These are phyloP conservation scores for Ammodytes dubius DNA, from an alignment of 2,113 vertebrate species.

Conservation along the genomic window DNA sequence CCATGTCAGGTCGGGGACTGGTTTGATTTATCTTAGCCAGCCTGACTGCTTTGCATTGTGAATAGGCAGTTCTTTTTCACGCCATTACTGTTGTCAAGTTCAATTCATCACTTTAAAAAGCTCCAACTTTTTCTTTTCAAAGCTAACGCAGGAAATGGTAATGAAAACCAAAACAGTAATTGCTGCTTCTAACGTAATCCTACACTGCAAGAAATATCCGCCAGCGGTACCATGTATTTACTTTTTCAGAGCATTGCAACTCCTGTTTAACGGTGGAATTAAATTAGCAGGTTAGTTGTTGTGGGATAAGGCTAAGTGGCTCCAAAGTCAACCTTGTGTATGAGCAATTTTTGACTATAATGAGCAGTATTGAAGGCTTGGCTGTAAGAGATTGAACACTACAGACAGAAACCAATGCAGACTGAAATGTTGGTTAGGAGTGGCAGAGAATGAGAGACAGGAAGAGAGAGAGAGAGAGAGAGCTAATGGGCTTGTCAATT, in stretches of 20 bases:
- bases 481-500: slow-evolving; percentile 54
- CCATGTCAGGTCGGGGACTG: slow-evolving; percentile 7
- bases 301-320: background rate
- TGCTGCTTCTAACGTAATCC: background rate
- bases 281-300: background rate
- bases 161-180: background rate
- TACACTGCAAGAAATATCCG: background rate
- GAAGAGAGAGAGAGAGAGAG: background rate
- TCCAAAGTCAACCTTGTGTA: background rate
- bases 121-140: background rate
- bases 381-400: background rate
- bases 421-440: background rate
- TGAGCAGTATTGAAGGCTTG: too few species aligned
- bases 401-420: background rate
- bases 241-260: background rate
- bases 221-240: background rate
- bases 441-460: background rate
- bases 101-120: background rate
- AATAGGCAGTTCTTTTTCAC: slow-evolving; percentile 50
- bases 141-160: too few species aligned
- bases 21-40: slow-evolving; percentile 26
- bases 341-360: background rate
- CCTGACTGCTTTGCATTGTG: slow-evolving; percentile 58
- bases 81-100: background rate
- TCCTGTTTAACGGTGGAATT: background rate